A percentile compares a stretch with the other conserved stretches of the same genome.
phyloP scores from a whole-genome alignment of 2,113 vertebrate species.

The Maccullochella peelii region DNA sequence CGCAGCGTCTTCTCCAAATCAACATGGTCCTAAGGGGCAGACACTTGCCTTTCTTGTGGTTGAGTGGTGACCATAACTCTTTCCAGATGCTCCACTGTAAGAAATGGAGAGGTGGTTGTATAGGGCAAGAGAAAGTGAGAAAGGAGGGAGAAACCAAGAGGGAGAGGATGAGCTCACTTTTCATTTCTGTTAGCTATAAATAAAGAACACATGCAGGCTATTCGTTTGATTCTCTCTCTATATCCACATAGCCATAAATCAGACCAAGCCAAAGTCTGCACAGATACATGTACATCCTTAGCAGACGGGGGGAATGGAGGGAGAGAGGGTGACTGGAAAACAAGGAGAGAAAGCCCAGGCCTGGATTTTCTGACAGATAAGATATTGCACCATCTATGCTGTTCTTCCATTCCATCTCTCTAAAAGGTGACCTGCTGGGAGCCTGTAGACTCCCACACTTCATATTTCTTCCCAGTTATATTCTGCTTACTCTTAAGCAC shows the following conservation, averaged over 20 bases:
- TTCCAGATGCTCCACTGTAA: slow-evolving; percentile 77
- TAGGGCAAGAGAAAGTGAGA: slow-evolving; percentile 59
- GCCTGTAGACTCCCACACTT: slow-evolving; percentile 55
- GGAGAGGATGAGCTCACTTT: slow-evolving; percentile 84
- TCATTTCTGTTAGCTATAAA: slow-evolving; percentile 83
- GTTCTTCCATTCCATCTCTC: slow-evolving; percentile 45
- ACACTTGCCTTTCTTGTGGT: slow-evolving; percentile 69
- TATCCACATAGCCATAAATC: slow-evolving; percentile 79
- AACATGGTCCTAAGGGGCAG: slow-evolving; percentile 29
- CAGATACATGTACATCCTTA: slow-evolving; percentile 68
- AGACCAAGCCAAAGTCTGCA: slow-evolving; percentile 59
- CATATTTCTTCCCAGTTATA: slow-evolving; percentile 54
- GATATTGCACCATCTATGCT: slow-evolving; percentile 56
- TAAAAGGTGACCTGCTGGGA: slow-evolving; percentile 53
- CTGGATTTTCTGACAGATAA: slow-evolving; percentile 58
- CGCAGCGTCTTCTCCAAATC: slow-evolving; percentile 45
- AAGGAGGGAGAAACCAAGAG: slow-evolving; percentile 59
- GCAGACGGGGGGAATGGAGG: slow-evolving; percentile 54
- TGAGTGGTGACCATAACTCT: slow-evolving; percentile 71
- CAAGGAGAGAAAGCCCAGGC: slow-evolving; percentile 63
- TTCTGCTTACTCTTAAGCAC: slow-evolving; percentile 40
- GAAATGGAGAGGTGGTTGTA: slow-evolving; percentile 46
- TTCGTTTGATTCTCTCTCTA: slow-evolving; percentile 77
- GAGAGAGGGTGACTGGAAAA: slow-evolving; percentile 53
- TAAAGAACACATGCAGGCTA: slow-evolving; percentile 84